Conservation (phyloP, 2,797 vertebrate genomes). For the Rousettus madagascariensis region DNA sequence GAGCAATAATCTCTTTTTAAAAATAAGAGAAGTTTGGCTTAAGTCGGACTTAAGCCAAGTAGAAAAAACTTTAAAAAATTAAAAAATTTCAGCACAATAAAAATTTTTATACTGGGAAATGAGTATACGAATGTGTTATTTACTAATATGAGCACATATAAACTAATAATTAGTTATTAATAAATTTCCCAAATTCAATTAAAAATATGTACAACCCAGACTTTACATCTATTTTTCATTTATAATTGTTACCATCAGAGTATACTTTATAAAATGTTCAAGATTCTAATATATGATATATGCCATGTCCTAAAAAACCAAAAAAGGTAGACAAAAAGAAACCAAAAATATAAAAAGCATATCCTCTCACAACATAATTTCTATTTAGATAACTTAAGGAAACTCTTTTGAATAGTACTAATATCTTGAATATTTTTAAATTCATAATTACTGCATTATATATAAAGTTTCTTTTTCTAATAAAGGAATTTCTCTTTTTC, state of each 20-base stretch:
- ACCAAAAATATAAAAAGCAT: background rate
- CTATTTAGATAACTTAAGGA: slow-evolving; percentile 4
- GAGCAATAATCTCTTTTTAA: background rate
- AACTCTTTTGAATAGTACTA: slow-evolving; percentile 35
- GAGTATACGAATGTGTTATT: background rate
- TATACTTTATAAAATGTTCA: slow-evolving; percentile 31
- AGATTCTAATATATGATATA: slow-evolving; percentile 23
- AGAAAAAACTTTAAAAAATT: background rate
- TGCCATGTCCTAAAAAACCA: slow-evolving; percentile 24
- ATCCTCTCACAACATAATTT: background rate
- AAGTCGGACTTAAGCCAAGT: background rate
- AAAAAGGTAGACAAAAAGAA: slow-evolving; percentile 49
- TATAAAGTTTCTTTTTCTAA: slow-evolving; percentile 25
- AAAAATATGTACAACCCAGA: background rate
- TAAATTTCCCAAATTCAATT: slow-evolving; percentile 17
- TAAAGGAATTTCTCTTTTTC: slow-evolving; percentile 21
- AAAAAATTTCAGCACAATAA: slow-evolving; percentile 34
- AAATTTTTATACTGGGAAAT: slow-evolving; percentile 43
- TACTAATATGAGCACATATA: slow-evolving; percentile 20
- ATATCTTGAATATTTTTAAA: background rate
- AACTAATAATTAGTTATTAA: slow-evolving; percentile 42
- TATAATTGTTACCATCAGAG: background rate
- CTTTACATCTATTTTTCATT: slow-evolving; percentile 5
- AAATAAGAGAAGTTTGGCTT: slow-evolving; percentile 13
- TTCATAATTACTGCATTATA: slow-evolving; percentile 1